These are phyloP conservation scores for Ectobius pallidus DNA, from an alignment of 2,888 invertebrate genomes.

Conservation along the genomic window DNA sequence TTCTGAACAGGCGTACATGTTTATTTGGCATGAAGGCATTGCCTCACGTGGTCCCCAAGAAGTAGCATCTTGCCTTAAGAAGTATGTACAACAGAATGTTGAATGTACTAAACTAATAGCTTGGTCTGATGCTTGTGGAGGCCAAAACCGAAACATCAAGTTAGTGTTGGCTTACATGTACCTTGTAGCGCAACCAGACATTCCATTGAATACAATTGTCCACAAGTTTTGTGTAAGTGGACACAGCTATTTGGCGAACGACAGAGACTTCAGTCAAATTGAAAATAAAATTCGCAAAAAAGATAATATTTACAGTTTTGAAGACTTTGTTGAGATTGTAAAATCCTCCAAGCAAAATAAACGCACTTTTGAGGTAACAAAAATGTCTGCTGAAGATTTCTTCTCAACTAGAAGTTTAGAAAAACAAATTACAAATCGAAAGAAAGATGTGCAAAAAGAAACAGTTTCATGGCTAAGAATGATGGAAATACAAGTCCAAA, in stretches of 20 bases:
- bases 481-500: too few relatives aligned
- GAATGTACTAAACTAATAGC: neutral
- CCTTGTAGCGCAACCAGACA: neutral
- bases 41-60: neutral
- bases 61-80: neutral
- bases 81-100: neutral
- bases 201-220: neutral
- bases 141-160: constrained; percentile 2
- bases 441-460: neutral
- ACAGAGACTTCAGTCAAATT: neutral
- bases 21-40: neutral
- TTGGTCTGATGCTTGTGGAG: neutral
- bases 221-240: constrained; percentile 3
- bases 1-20: neutral
- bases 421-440: too few relatives aligned
- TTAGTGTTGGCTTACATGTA: neutral
- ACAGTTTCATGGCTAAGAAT: neutral
- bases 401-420: neutral
- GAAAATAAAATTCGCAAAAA: neutral
- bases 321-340: neutral
- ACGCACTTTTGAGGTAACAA: neutral
- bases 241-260: neutral
- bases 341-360: neutral
- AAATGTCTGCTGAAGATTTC: neutral
- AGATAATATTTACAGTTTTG: constrained; percentile 3